Evolutionary conservation across 2,797 vertebrate genomes (phyloP).

Genomic region (Hafferia zeledoni): DNA sequence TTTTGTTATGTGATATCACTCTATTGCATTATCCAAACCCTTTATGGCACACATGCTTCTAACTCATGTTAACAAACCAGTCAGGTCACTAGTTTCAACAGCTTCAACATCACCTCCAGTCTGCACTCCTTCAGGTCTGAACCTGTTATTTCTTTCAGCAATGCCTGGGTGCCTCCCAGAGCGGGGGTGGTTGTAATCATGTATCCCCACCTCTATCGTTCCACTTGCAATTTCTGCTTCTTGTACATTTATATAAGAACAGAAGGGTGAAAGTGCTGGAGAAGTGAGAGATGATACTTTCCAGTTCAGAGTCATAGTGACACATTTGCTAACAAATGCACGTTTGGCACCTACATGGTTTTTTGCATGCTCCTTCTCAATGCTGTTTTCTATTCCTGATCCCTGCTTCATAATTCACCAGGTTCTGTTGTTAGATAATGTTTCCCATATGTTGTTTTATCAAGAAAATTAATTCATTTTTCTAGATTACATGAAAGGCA

Average conservation of each 20-base stretch:
- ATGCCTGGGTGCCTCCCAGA: slow-evolving; percentile 8
- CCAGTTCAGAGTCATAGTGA: not conserved
- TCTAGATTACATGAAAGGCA: not conserved
- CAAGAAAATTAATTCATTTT: not conserved
- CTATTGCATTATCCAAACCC: not conserved
- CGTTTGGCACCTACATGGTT: not conserved
- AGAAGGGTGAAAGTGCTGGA: not conserved
- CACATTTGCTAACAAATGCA: not conserved
- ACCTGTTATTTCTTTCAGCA: slow-evolving; percentile 39
- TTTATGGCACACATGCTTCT: not conserved
- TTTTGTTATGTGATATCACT: not conserved
- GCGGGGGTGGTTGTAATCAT: not conserved
- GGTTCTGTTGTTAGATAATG: not conserved
- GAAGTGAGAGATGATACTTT: not conserved
- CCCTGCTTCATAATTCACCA: not conserved
- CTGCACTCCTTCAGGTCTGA: not conserved
- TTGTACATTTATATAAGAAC: not conserved
- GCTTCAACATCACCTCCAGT: not conserved
- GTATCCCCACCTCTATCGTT: not conserved
- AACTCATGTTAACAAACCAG: slow-evolving; percentile 9
- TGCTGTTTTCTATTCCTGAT: not conserved
- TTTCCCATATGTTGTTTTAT: not conserved
- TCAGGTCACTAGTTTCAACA: slow-evolving; percentile 45
- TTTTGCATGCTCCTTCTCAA: not conserved
- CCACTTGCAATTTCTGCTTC: not conserved